Evolutionary conservation across 1,140 invertebrate species (phyloP).

Genomic region (Phymorhynchus buccinoides): DNA sequence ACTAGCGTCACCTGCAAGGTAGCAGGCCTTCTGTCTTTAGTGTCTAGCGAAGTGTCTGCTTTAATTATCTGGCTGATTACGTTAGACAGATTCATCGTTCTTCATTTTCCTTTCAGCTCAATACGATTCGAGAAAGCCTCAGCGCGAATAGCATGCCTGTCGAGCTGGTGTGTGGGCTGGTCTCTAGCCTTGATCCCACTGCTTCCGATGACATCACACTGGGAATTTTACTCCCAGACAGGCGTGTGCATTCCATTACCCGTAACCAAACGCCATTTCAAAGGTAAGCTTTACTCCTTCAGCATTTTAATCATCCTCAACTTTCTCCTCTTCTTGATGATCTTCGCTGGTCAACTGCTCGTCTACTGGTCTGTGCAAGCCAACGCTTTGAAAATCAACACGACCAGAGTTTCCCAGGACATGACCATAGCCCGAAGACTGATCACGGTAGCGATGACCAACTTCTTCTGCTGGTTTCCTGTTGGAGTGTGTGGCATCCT

Average conservation of each 20-base stretch:
- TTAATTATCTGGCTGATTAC: slow-evolving; percentile 53
- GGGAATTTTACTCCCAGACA: slow-evolving; percentile 50
- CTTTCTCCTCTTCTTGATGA: slow-evolving; percentile 43
- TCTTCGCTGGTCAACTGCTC: slow-evolving; percentile 44
- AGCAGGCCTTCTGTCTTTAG: slow-evolving; percentile 57
- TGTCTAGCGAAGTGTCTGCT: slow-evolving; percentile 59
- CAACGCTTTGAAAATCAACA: not conserved
- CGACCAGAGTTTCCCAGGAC: slow-evolving; percentile 27
- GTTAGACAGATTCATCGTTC: slow-evolving; percentile 53
- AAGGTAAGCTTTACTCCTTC: slow-evolving; percentile 47
- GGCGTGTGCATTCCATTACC: slow-evolving; percentile 50
- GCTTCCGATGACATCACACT: slow-evolving; percentile 29
- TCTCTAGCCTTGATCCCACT: slow-evolving; percentile 38
- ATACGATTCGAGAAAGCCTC: slow-evolving; percentile 35
- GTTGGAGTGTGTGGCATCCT: slow-evolving; percentile 35
- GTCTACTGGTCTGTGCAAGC: slow-evolving; percentile 44
- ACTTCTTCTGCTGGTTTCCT: slow-evolving; percentile 43
- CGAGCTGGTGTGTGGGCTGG: slow-evolving; percentile 37
- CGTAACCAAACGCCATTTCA: slow-evolving; percentile 26
- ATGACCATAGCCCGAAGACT: slow-evolving; percentile 44
- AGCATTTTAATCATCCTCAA: slow-evolving; percentile 52
- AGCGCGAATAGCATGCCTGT: not conserved
- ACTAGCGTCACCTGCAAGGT: slow-evolving; percentile 49
- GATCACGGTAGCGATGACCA: slow-evolving; percentile 41
- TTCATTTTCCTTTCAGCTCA: slow-evolving; percentile 59